Base-by-base conservation (phyloP, 2,113 vertebrate species). In the Syngnathus scovelli region DNA sequence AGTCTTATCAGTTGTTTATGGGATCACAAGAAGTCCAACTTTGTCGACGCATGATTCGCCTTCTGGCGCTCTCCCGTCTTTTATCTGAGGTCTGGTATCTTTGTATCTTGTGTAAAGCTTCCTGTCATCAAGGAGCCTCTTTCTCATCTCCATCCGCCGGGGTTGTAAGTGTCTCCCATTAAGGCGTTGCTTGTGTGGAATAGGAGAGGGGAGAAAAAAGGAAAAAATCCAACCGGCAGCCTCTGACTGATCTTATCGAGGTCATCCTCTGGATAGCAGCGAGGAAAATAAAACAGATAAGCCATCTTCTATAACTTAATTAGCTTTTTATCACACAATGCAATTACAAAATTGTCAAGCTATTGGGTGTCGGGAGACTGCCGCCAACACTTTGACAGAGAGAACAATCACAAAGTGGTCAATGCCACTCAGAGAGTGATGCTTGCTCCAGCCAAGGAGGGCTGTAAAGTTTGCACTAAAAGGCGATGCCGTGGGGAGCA, bases 251-350 rank as follows among this genome's bases (percentile, higher is more conserved):
- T 91, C 80, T 87, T 90, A 92, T 91, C 90, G 87, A 86, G 87
- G 85, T 83, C 84, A 80, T 79, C 81, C 83, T 69, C 70, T 84
- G 81, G 83, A 87, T 89, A 85, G 83, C 1, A 60, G 68, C 8
- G 63, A 78, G 78, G 79, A 83, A 87, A 85, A 88, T 86, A 86
- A 81, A 88, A 80, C 78, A 79, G 90, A 92, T 91, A 90, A 89
- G 80, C 74, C 77, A 88, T 88, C 89, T 87, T 85, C 85, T 83
- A 87, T 90, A 90, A 92, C 89, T 91, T 92, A 92, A 92, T 92
- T 92, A 91, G 89, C 89, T 91, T 92, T 90, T 92, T 91, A 91
- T 92, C 90, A 82, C 83, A 85, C 79, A 78, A 90, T 87, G 87
- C 85, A 89, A 90, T 90, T 87, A 90, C 76, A 70, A 87, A 89